Evolutionary conservation across 2,113 vertebrate genomes (phyloP).

Genomic region (Aegotheles bennettii): DNA sequence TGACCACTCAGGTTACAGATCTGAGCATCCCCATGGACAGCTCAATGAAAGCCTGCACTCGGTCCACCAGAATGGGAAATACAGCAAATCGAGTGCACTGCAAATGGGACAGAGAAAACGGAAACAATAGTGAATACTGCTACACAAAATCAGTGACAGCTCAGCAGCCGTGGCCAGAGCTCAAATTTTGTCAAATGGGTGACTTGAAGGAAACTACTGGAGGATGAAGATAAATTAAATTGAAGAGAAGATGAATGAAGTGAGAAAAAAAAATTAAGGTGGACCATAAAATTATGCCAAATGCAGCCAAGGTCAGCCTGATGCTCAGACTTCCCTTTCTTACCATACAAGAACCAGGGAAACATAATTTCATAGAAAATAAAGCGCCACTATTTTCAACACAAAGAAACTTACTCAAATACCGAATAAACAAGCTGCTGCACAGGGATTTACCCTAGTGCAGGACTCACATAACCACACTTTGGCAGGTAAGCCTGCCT

Average conservation of each 20-base stretch:
- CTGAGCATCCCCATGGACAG: not conserved
- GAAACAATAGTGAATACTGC: not conserved
- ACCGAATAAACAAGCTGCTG: not conserved
- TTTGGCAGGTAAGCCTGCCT: rapidly evolving
- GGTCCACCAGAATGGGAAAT: rapidly evolving
- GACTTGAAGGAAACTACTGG: not conserved
- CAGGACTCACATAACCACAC: not conserved
- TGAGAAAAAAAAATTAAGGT: not conserved
- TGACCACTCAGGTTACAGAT: not conserved
- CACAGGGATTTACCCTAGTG: not conserved
- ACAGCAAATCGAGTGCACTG: not conserved
- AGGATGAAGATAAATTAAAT: not conserved
- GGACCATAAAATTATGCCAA: not conserved
- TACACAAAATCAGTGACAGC: not conserved
- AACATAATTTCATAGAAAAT: not conserved
- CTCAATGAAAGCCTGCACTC: not conserved
- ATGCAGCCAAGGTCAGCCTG: not conserved
- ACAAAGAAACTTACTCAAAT: not conserved
- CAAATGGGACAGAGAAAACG: not conserved
- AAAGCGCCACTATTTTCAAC: not conserved
- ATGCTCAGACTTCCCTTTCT: not conserved
- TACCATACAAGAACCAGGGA: not conserved
- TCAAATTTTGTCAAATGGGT: not conserved
- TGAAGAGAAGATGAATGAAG: not conserved
- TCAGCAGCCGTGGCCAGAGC: not conserved